phyloP scores from a whole-genome alignment of 2,888 invertebrate species.

The Xanthostigma xanthostigma region DNA sequence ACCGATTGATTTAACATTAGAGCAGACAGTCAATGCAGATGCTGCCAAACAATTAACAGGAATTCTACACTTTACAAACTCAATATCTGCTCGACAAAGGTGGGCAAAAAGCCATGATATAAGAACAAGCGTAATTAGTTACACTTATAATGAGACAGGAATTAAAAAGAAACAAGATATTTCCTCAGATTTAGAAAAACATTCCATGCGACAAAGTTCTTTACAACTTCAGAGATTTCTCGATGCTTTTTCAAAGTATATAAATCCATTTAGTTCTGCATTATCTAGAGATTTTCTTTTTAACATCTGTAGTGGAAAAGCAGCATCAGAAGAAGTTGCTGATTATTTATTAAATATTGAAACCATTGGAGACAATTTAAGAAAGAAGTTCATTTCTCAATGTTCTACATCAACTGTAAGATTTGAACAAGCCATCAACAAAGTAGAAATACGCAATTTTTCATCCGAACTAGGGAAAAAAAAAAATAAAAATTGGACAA shows the following conservation, averaged over 20 bases:
- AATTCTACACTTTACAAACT: no score
- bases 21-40: no score
- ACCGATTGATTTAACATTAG: no score
- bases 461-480: neutral
- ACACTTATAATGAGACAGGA: neutral
- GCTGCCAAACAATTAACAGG: no score
- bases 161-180: conserved; percentile 1
- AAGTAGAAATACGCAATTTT: neutral
- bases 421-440: conserved; percentile 3
- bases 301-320: conserved; percentile 3
- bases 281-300: conserved; percentile 1
- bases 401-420: conserved; percentile 1
- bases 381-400: conserved; percentile 4
- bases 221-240: conserved; percentile 3
- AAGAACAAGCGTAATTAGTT: no score
- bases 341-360: conserved; percentile 9
- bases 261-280: neutral
- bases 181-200: neutral
- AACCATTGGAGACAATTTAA: conserved; percentile 4
- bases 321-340: conserved; percentile 1
- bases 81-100: no score
- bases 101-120: no score
- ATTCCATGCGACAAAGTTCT: neutral
- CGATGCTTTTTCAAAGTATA: neutral
- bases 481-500: neutral